Percentiles rank a stretch among this genome's conserved stretches.
phyloP scores from a whole-genome alignment of 2,797 vertebrate species.

The Sternarchorhynchus goeldii region DNA sequence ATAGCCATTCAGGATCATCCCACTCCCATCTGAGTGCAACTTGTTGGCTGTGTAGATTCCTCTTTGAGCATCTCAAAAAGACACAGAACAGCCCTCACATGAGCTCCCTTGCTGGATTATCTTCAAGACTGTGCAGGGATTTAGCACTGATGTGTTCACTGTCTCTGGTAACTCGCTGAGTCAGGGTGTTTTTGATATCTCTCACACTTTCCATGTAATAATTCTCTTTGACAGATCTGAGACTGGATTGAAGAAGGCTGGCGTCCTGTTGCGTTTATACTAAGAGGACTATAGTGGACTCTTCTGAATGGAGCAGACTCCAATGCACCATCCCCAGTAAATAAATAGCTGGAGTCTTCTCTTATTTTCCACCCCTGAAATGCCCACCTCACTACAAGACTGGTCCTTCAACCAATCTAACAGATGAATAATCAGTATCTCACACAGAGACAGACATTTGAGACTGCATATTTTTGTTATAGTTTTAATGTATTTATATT shows the following conservation, averaged over 20 bases:
- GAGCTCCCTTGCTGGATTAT: too few relatives aligned
- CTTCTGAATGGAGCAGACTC: conserved; percentile 3
- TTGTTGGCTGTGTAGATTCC: too few relatives aligned
- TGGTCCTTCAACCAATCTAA: neutral
- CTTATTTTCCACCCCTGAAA: conserved; percentile 26
- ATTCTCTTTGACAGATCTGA: conserved; percentile 46
- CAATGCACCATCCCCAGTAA: neutral
- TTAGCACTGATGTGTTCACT: too few relatives aligned
- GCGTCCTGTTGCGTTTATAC: conserved; percentile 24
- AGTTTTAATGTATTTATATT: conserved; percentile 63
- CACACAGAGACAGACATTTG: conserved; percentile 28
- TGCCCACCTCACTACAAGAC: conserved; percentile 11
- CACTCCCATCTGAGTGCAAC: too few relatives aligned
- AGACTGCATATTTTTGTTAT: conserved; percentile 44
- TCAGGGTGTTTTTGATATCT: neutral
- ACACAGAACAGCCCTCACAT: too few relatives aligned
- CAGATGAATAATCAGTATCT: neutral
- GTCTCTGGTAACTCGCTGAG: too few relatives aligned
- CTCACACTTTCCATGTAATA: conserved; percentile 1
- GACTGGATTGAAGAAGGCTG: conserved; percentile 12
- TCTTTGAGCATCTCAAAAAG: too few relatives aligned
- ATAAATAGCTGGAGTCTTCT: conserved; percentile 4
- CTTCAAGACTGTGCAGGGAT: too few relatives aligned
- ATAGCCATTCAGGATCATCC: too few relatives aligned
- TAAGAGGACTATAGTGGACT: conserved; percentile 14